These are phyloP conservation scores for Gymnocypris eckloni DNA, from an alignment of 2,797 vertebrate species.

Conservation along the genomic window DNA sequence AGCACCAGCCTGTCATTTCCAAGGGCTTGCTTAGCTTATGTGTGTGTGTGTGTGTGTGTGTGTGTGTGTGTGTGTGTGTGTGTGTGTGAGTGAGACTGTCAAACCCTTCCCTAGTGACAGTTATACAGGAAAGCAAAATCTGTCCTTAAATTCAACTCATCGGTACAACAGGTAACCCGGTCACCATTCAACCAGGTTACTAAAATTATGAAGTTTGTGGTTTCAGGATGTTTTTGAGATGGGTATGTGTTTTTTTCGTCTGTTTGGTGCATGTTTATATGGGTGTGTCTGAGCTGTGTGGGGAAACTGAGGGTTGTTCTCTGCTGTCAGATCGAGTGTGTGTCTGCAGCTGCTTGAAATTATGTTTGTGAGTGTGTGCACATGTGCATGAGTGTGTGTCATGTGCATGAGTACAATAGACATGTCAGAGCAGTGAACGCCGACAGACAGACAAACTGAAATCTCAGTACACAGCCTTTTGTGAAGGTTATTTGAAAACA, in stretches of 20 bases:
- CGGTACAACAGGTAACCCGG: constrained; percentile 1
- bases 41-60: constrained; percentile 38
- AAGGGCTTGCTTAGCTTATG: neutral
- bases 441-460: constrained; percentile 41
- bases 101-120: constrained; percentile 8
- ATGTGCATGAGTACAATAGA: constrained; percentile 23
- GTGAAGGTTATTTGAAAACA: constrained; percentile 64
- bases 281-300: neutral
- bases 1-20: constrained; percentile 25
- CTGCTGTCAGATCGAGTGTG: constrained; percentile 53
- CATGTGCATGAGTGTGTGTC: constrained; percentile 35
- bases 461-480: constrained; percentile 38
- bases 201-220: neutral
- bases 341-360: constrained; percentile 37
- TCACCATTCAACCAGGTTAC: neutral
- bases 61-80: too few species aligned
- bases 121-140: neutral
- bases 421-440: constrained; percentile 44
- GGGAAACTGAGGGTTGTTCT: neutral
- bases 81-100: neutral
- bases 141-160: neutral
- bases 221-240: neutral
- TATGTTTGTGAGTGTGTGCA: constrained; percentile 20
- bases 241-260: neutral
- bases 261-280: neutral